Percentiles rank a stretch among this genome's conserved stretches.
Evolutionary conservation across 2,797 vertebrate species (phyloP).

Genomic region (Sebastes dallii): DNA sequence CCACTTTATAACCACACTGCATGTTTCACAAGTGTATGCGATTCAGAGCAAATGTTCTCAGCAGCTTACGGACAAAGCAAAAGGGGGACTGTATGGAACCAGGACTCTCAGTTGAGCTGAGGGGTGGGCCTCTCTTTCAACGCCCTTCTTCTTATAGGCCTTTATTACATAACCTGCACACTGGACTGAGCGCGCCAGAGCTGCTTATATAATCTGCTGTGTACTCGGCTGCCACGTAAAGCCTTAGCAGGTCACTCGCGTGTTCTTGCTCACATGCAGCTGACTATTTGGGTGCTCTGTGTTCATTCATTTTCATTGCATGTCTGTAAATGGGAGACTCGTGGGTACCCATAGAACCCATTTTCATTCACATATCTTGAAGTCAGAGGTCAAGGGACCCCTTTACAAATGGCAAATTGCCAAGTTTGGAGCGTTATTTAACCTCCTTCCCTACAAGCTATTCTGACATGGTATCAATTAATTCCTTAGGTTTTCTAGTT

Average conservation of each 20-base stretch:
- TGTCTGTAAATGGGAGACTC: too few relatives aligned
- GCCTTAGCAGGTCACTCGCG: conserved; percentile 17
- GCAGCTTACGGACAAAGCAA: not conserved
- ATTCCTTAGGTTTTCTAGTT: too few relatives aligned
- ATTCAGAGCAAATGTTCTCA: conserved; percentile 4
- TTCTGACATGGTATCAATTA: too few relatives aligned
- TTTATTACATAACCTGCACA: conserved; percentile 65
- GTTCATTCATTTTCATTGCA: not conserved
- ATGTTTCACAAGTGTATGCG: not conserved
- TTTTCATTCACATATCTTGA: too few relatives aligned
- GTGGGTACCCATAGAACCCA: too few relatives aligned
- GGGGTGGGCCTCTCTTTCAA: conserved; percentile 28
- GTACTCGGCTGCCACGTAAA: conserved; percentile 56
- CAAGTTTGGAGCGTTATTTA: too few relatives aligned
- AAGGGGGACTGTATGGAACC: not conserved
- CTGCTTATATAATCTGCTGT: conserved; percentile 74
- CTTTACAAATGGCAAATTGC: too few relatives aligned
- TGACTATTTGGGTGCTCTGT: conserved; percentile 13
- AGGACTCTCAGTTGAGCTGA: not conserved
- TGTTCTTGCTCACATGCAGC: conserved; percentile 23
- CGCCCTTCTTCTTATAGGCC: conserved; percentile 38
- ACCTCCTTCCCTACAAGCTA: too few relatives aligned
- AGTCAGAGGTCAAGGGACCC: too few relatives aligned
- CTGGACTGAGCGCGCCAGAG: conserved; percentile 45
- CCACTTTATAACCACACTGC: not conserved